These are phyloP conservation scores for Poeciliopsis occidentalis DNA, from an alignment of 2,113 vertebrate genomes.

Conservation along the genomic window DNA sequence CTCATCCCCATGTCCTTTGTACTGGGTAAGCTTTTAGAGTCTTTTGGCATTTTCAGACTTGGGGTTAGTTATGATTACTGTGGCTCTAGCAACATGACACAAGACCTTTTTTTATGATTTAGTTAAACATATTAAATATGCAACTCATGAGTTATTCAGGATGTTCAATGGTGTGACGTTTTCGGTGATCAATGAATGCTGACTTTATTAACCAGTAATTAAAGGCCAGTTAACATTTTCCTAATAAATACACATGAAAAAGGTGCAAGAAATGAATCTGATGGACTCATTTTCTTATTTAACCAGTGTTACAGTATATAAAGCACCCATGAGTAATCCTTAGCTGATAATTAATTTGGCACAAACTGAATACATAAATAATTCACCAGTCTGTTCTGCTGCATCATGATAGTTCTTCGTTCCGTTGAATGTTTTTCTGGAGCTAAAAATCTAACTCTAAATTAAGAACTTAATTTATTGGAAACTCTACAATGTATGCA, in stretches of 20 bases:
- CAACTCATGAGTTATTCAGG: not conserved
- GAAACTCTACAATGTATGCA: not conserved
- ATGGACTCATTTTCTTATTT: not conserved
- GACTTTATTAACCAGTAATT: not conserved
- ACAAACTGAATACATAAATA: no score
- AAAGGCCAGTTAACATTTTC: not conserved
- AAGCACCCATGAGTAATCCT: not conserved
- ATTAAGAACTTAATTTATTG: not conserved
- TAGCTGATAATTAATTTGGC: no score
- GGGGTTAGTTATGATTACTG: not conserved
- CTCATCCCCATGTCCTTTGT: slow-evolving; percentile 94
- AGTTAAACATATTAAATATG: not conserved
- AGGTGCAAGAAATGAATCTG: not conserved
- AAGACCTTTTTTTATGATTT: not conserved
- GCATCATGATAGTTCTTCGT: no score
- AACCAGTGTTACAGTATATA: not conserved
- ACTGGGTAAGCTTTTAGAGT: slow-evolving; percentile 78
- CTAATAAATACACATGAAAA: not conserved
- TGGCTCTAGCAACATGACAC: not conserved
- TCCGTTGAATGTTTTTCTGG: no score
- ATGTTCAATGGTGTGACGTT: not conserved
- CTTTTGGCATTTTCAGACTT: not conserved
- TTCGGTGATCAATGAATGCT: not conserved
- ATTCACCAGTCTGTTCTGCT: no score
- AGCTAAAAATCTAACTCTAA: not conserved